These are phyloP conservation scores for Chondrosia reniformis DNA, from an alignment of 37 sponge, comb jelly and placozoan genomes.

Conservation along the genomic window DNA sequence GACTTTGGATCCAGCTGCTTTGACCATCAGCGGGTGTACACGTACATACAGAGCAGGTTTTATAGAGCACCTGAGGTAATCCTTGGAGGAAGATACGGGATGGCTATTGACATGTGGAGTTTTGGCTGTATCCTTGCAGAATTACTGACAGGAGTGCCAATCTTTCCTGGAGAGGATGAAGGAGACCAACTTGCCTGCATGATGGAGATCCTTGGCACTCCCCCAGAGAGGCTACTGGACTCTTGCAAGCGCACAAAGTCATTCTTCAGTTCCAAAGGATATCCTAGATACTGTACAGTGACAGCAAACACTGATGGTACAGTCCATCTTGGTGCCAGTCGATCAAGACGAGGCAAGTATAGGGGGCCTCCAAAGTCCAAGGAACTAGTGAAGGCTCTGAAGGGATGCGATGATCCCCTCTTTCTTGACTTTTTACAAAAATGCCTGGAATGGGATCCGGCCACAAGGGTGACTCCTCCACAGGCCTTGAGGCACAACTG, in stretches of 20 bases:
- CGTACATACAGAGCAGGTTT: conserved; percentile 95
- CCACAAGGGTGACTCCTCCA: conserved; percentile 64
- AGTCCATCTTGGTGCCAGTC: conserved; percentile 54
- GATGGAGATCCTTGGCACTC: conserved; percentile 90
- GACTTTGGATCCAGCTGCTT: conserved; percentile 97
- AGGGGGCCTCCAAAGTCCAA: conserved; percentile 82
- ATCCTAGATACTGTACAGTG: conserved; percentile 76
- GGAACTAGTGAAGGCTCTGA: conserved; percentile 83
- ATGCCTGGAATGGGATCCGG: conserved; percentile 74
- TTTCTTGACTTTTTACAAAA: conserved; percentile 74
- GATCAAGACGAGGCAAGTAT: conserved; percentile 85
- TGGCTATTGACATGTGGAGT: conserved; percentile 99
- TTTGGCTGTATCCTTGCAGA: conserved; percentile 96
- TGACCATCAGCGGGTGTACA: conserved; percentile 93
- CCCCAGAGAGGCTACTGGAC: conserved; percentile 74
- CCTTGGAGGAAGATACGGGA: conserved; percentile 88
- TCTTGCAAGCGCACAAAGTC: conserved; percentile 63
- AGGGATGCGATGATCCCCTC: conserved; percentile 87
- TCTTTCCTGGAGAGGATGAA: conserved; percentile 94
- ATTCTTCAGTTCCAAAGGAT: conserved; percentile 75
- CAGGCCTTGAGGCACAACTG: conserved; percentile 78
- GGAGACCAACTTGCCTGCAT: conserved; percentile 90
- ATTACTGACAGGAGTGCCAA: conserved; percentile 87
- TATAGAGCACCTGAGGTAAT: conserved; percentile 97
- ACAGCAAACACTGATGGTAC: conserved; percentile 65